A percentile compares a stretch with the other conserved stretches of the same genome.
phyloP scores from a whole-genome alignment of 2,113 vertebrate genomes.

The Coryphaenoides rupestris region DNA sequence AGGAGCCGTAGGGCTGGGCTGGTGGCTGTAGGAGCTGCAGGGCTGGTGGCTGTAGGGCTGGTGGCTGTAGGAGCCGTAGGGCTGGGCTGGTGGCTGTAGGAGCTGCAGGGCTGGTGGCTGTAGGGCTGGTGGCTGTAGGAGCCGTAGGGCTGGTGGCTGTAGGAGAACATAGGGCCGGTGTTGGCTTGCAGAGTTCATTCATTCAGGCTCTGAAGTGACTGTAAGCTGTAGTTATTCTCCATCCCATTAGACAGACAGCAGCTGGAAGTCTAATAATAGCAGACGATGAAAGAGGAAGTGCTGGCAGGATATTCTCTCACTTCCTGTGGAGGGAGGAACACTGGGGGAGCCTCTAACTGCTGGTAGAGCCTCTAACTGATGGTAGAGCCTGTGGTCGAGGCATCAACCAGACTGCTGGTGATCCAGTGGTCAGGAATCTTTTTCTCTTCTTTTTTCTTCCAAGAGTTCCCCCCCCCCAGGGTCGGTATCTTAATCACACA shows the following conservation, averaged over 20 bases:
- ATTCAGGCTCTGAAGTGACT: not conserved
- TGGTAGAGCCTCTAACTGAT: constrained; percentile 18
- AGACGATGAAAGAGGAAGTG: constrained; percentile 56
- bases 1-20: too few relatives aligned
- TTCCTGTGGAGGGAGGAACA: constrained; percentile 57
- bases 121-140: too few relatives aligned
- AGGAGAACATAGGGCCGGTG: too few relatives aligned
- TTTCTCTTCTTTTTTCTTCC: constrained; percentile 26
- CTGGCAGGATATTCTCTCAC: constrained; percentile 63
- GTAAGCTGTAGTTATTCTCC: not conserved
- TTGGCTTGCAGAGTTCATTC: too few relatives aligned
- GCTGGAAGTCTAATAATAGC: constrained; percentile 53
- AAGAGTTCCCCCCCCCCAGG: constrained; percentile 14
- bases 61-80: too few relatives aligned
- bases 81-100: too few relatives aligned
- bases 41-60: too few relatives aligned
- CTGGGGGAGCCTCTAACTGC: constrained; percentile 52
- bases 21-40: too few relatives aligned
- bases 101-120: too few relatives aligned
- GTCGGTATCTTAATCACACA: constrained; percentile 29
- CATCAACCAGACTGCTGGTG: too few relatives aligned
- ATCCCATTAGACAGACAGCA: constrained; percentile 18
- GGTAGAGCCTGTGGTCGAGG: not conserved
- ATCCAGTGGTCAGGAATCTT: constrained; percentile 17
- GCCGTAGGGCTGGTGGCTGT: too few relatives aligned